Evolutionary conservation across 2,797 vertebrate species (phyloP), one percentile per base, ranked within the genome.

Genomic region (Octomys mimax): DNA sequence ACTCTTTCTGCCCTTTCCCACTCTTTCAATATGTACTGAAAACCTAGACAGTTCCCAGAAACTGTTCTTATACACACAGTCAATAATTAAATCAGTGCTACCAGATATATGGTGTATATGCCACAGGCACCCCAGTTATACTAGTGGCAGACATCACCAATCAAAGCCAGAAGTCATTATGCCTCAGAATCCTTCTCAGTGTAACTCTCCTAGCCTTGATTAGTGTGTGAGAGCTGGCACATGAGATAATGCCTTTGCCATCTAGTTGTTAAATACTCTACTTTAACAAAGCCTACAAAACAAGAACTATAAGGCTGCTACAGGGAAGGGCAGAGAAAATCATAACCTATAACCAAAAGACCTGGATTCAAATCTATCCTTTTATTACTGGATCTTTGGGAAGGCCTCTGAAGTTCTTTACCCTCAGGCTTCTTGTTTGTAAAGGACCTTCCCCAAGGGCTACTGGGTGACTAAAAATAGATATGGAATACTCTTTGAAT

Each of bases 1-100:
- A 62, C 24, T 61, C 75, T 95, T 91, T 85, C 49, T 90, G 79
- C 54, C 70, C 95, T 91, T 91, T 61, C 46, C 54, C 54, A 61
- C 33, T 85, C 46, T 73, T 95, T 42, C 13, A 52, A 61, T n/a
- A 81, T 16, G 12, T 78, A 77, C 75, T 95, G 59, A 91, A 68
- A 88, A 92, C 59, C 39, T 61, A 12, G 85, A 61, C 22, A 81
- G 2, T 81, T 71, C 46, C 66, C 80, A 26, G 52, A 81, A 84
- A 68, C 52, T 77, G 54, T 31, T 71, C 28, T 88, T 54, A 85
- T 54, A 54, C 42, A 68, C 18, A 49, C 0, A 12, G 21, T 26
- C 46, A 91, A 73, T 33, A 79, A 83, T 49, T 73, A 66, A 91
- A 82, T 61, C 14, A 14, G n/a, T 70, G 24, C 68, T 70, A 52